Percentiles rank a stretch among this genome's conserved stretches.
These are phyloP conservation scores for Pseudococcus longispinus DNA, from an alignment of 2,888 invertebrate species.

Conservation along the genomic window DNA sequence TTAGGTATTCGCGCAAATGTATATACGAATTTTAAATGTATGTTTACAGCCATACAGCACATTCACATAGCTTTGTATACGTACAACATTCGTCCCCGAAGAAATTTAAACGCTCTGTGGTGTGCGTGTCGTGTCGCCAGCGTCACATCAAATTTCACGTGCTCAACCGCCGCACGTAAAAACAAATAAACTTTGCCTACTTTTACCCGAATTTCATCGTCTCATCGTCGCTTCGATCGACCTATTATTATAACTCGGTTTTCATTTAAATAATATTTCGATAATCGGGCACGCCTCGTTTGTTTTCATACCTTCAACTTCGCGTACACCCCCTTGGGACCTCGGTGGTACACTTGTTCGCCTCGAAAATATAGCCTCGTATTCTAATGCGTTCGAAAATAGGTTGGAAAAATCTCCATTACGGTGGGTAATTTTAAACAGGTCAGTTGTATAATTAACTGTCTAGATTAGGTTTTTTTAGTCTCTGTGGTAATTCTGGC, in stretches of 20 bases:
- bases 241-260: neutral
- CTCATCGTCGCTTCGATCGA: constrained; percentile 1
- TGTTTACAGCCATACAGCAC: neutral
- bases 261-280: neutral
- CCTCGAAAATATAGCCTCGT: neutral
- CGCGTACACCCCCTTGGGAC: neutral
- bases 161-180: neutral
- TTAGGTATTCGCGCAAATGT: neutral
- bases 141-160: neutral
- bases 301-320: neutral
- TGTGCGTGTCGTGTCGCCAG: constrained; percentile 5
- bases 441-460: no score
- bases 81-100: neutral
- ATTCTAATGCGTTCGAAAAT: neutral
- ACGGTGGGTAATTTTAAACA: no score
- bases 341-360: neutral
- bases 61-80: neutral
- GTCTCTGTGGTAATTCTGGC: no score
- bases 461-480: no score
- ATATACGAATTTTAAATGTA: neutral
- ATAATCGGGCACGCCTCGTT: neutral
- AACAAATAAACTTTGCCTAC: neutral
- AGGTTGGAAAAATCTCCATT: neutral
- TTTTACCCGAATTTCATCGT: neutral
- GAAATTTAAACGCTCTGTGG: neutral